phyloP scores from a whole-genome alignment of 2,888 invertebrate species.

The Caenorhabditis imperialis region DNA sequence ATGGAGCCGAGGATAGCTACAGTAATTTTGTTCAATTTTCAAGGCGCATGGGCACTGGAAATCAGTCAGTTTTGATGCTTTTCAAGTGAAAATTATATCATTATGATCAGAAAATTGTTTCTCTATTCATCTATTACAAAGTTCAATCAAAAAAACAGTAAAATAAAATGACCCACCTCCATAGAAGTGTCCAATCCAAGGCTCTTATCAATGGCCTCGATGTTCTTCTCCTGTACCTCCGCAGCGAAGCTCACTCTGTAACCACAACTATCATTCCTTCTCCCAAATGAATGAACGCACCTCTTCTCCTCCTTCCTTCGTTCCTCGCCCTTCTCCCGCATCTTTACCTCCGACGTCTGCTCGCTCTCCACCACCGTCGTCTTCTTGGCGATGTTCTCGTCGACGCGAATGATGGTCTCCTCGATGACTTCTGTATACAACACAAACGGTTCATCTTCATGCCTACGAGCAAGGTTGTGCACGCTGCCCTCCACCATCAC shows the following conservation, averaged over 20 bases:
- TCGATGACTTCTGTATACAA: slow-evolving; percentile 67
- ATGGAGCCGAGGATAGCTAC: too few relatives aligned
- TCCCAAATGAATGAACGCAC: slow-evolving; percentile 16
- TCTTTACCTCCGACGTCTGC: slow-evolving; percentile 50
- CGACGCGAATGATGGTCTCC: slow-evolving; percentile 62
- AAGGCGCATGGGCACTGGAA: too few relatives aligned
- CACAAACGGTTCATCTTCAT: slow-evolving; percentile 66
- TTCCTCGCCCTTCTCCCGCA: slow-evolving; percentile 56
- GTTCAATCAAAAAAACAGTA: too few relatives aligned
- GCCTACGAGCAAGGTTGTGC: slow-evolving; percentile 63
- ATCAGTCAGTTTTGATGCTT: too few relatives aligned
- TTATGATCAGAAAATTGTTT: too few relatives aligned
- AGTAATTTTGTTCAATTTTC: too few relatives aligned
- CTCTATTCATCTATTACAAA: too few relatives aligned
- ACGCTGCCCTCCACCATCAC: slow-evolving; percentile 69
- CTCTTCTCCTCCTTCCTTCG: slow-evolving; percentile 61
- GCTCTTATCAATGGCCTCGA: slow-evolving; percentile 67
- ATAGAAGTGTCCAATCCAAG: slow-evolving; percentile 61
- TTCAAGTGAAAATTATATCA: too few relatives aligned
- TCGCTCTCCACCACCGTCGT: slow-evolving; percentile 39
- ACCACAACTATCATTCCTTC: slow-evolving; percentile 6
- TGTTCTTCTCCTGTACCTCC: slow-evolving; percentile 75
- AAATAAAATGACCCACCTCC: slow-evolving; percentile 33
- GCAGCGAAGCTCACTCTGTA: slow-evolving; percentile 77
- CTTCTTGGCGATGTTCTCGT: slow-evolving; percentile 59